These are phyloP conservation scores for Melanostoma scalare DNA, from an alignment of 2,888 invertebrate genomes.

Conservation along the genomic window DNA sequence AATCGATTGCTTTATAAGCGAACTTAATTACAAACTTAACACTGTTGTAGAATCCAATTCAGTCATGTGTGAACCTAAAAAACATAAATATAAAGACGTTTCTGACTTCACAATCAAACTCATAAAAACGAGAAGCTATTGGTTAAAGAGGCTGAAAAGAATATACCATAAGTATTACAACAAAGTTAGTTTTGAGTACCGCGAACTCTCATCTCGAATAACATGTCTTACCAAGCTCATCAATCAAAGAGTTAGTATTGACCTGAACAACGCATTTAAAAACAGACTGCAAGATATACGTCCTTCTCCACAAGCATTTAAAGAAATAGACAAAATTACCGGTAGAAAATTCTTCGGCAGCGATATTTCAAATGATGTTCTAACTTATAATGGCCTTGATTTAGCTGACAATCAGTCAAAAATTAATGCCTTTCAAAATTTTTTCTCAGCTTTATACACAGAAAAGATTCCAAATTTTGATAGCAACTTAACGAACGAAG, in stretches of 20 bases:
- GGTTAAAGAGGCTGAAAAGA: slow-evolving; percentile 17
- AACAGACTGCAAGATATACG: not conserved
- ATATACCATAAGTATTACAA: slow-evolving; percentile 8
- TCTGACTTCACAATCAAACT: slow-evolving; percentile 12
- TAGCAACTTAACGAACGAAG: not conserved
- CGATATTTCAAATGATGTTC: slow-evolving; percentile 21
- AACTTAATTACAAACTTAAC: not conserved
- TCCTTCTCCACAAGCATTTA: slow-evolving; percentile 8
- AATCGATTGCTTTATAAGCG: not conserved
- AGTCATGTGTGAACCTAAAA: slow-evolving; percentile 5
- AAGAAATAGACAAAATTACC: slow-evolving; percentile 1
- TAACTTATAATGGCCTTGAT: not conserved
- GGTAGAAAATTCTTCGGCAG: slow-evolving; percentile 10
- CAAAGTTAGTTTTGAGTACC: slow-evolving; percentile 9
- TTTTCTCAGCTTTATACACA: not conserved
- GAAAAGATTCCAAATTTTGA: not conserved
- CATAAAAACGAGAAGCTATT: slow-evolving; percentile 1
- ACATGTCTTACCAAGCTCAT: slow-evolving; percentile 11
- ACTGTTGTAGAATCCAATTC: slow-evolving; percentile 7
- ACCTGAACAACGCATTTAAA: slow-evolving; percentile 12
- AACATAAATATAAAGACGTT: slow-evolving; percentile 9
- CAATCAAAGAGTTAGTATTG: slow-evolving; percentile 14
- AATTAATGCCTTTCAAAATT: slow-evolving; percentile 25
- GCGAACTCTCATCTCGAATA: slow-evolving; percentile 16
- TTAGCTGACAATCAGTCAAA: slow-evolving; percentile 11